Percentiles rank a stretch among this genome's conserved stretches.
These are phyloP conservation scores for Chymomyza fuscimana DNA, from an alignment of 2,888 invertebrate genomes.

Conservation along the genomic window DNA sequence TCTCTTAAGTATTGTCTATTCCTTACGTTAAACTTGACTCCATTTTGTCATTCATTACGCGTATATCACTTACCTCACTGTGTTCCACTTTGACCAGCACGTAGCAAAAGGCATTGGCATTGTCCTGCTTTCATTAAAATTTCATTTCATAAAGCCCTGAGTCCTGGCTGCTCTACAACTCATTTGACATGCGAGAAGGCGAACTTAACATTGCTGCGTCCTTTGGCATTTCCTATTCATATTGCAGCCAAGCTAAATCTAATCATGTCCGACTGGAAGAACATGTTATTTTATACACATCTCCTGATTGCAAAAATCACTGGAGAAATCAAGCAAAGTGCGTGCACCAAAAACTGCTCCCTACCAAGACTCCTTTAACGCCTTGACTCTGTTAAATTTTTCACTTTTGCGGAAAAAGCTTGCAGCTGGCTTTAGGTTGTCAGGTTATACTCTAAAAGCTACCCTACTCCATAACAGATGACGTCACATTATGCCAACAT, in stretches of 20 bases:
- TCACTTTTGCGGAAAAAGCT: background rate
- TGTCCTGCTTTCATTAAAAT: constrained; percentile 58
- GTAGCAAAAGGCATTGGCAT: constrained; percentile 18
- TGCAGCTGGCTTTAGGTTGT: background rate
- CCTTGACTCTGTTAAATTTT: background rate
- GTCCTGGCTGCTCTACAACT: constrained; percentile 10
- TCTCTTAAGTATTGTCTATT: background rate
- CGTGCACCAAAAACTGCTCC: constrained; percentile 25
- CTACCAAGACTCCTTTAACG: background rate
- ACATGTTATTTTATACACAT: constrained; percentile 61
- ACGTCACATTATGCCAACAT: background rate
- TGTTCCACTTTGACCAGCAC: constrained; percentile 56
- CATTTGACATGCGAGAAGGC: constrained; percentile 42
- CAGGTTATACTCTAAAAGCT: background rate
- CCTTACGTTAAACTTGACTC: background rate
- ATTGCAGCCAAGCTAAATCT: constrained; percentile 42
- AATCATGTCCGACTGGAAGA: constrained; percentile 47
- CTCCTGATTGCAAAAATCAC: constrained; percentile 73
- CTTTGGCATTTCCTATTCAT: constrained; percentile 57
- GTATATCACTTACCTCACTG: constrained; percentile 56
- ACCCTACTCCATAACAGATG: background rate
- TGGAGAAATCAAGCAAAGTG: constrained; percentile 65
- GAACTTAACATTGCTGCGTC: constrained; percentile 7
- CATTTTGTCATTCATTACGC: constrained; percentile 44
- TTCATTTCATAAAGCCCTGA: constrained; percentile 44